Evolutionary conservation across 2,113 vertebrate genomes (phyloP).

Genomic region (Eidolon helvum): DNA sequence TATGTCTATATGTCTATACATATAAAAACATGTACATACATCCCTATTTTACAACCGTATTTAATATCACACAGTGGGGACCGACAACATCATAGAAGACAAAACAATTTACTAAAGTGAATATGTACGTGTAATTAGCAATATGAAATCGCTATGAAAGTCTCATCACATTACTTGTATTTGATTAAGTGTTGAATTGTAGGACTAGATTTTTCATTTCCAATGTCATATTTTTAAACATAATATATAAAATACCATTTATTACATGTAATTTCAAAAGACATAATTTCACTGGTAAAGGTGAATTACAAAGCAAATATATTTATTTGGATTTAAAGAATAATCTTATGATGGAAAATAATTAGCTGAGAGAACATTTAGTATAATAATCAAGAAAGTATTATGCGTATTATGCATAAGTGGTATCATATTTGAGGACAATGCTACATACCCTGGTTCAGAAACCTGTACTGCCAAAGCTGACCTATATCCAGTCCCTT

Average conservation of each 20-base stretch:
- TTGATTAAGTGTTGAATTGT: conserved; percentile 43
- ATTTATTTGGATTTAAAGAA: neutral
- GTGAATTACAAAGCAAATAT: neutral
- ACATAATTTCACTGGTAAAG: neutral
- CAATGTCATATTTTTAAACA: conserved; percentile 47
- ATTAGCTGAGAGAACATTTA: neutral
- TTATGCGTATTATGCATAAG: neutral
- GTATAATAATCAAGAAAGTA: neutral
- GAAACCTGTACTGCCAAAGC: neutral
- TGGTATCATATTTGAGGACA: neutral
- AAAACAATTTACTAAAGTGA: neutral
- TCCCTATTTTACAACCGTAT: neutral
- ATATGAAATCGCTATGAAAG: conserved; percentile 31
- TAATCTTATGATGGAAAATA: neutral
- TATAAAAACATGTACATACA: neutral
- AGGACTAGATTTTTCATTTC: conserved; percentile 46
- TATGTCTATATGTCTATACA: neutral
- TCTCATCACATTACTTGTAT: conserved; percentile 35
- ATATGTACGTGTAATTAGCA: conserved; percentile 10
- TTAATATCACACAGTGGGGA: neutral
- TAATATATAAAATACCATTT: neutral
- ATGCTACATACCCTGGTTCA: neutral
- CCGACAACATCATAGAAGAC: neutral
- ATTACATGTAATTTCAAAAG: neutral
- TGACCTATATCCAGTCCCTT: neutral